Evolutionary conservation across 2,797 vertebrate species (phyloP).

Genomic region (Phrynocephalus guinanensis): DNA sequence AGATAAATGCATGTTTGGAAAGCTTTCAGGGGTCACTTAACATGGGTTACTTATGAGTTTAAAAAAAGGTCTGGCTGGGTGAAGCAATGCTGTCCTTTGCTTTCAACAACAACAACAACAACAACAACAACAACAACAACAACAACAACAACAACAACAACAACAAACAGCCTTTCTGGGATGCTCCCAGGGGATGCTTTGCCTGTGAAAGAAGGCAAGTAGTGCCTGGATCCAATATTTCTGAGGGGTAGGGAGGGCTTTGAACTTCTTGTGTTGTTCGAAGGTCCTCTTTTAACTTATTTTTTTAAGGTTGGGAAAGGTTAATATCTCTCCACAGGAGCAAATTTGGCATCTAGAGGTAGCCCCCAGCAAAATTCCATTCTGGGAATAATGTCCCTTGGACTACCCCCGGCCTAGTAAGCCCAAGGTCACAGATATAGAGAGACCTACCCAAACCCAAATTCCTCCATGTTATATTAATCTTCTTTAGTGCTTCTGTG

Average conservation of each 20-base stretch:
- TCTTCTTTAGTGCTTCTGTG: neutral
- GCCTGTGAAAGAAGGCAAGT: neutral
- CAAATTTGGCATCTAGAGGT: neutral
- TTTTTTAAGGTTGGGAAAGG: no score
- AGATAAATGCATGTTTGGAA: neutral
- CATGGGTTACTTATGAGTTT: neutral
- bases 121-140: no score
- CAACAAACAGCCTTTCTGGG: neutral
- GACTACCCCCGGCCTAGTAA: neutral
- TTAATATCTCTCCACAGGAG: neutral
- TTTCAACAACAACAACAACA: neutral
- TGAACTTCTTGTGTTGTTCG: neutral
- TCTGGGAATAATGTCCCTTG: neutral
- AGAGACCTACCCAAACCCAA: no score
- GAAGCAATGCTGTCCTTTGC: neutral
- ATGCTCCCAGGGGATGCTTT: neutral
- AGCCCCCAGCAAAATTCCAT: neutral
- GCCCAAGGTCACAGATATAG: neutral
- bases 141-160: no score
- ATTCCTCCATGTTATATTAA: neutral
- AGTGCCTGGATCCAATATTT: neutral
- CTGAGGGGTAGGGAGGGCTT: neutral
- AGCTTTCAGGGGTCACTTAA: neutral
- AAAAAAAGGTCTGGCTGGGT: no score
- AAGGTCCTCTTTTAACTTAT: no score